Percentiles rank a stretch among this genome's conserved stretches.
phyloP scores from a whole-genome alignment of 2,113 vertebrate genomes.

The Apteryx mantelli region DNA sequence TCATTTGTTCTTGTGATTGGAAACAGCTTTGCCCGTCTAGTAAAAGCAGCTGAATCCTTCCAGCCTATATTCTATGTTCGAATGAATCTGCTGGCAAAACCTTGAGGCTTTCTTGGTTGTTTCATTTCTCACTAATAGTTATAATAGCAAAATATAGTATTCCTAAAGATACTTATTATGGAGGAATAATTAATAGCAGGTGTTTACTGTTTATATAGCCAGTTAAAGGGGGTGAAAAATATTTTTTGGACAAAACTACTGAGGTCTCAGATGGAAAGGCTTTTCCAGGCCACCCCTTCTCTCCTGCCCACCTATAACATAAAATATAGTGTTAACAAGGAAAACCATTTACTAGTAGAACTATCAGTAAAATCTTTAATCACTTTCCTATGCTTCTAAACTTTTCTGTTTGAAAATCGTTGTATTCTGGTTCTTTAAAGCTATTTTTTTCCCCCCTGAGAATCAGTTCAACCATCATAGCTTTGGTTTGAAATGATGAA shows the following conservation, averaged over 20 bases:
- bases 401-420: neutral
- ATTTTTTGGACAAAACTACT: neutral
- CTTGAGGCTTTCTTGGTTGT: neutral
- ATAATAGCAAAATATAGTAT: neutral
- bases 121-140: neutral
- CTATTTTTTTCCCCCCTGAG: neutral
- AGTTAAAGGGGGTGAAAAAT: constrained; percentile 37
- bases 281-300: neutral
- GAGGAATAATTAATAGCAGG: constrained; percentile 12
- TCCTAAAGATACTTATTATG: neutral
- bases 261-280: neutral
- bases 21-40: neutral
- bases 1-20: neutral
- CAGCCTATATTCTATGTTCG: neutral
- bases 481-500: neutral
- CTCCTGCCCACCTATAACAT: neutral
- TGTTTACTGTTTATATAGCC: constrained; percentile 21
- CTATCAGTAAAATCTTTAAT: neutral
- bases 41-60: neutral
- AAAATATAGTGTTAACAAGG: neutral
- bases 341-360: neutral
- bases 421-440: neutral
- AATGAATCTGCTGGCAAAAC: constrained; percentile 13
- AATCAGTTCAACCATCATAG: neutral
- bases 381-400: neutral